These are phyloP conservation scores for Ranitomeya variabilis DNA, from an alignment of 2,113 vertebrate genomes.

Conservation along the genomic window DNA sequence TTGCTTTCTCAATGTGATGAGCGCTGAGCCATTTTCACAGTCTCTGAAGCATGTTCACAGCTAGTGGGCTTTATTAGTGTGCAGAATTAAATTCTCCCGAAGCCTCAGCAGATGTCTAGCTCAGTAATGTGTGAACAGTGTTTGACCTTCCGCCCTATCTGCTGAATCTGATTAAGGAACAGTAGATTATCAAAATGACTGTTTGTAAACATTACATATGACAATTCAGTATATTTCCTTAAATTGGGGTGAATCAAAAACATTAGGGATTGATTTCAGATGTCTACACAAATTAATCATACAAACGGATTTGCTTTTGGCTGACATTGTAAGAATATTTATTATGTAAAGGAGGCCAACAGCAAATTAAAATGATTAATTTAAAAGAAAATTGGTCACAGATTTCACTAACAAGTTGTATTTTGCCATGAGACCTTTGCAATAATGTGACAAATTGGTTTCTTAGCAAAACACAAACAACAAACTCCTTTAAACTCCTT, in stretches of 20 bases:
- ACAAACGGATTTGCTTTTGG: constrained; percentile 39
- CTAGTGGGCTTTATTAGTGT: constrained; percentile 65
- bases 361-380: constrained; percentile 55
- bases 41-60: constrained; percentile 67
- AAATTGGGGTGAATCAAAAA: constrained; percentile 21
- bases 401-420: constrained; percentile 20
- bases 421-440: background rate
- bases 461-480: constrained; percentile 23
- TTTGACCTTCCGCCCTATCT: constrained; percentile 70
- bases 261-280: constrained; percentile 47
- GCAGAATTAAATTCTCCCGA: constrained; percentile 70
- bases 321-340: constrained; percentile 25
- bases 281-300: constrained; percentile 46
- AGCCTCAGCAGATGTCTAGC: constrained; percentile 65
- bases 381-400: constrained; percentile 10
- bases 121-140: constrained; percentile 75
- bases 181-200: constrained; percentile 67
- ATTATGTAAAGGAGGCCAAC: constrained; percentile 26
- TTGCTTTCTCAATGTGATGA: constrained; percentile 68
- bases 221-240: constrained; percentile 38
- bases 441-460: constrained; percentile 34
- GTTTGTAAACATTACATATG: constrained; percentile 53
- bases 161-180: constrained; percentile 75
- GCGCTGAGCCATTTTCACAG: constrained; percentile 67
- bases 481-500: constrained; percentile 17